These are phyloP conservation scores for Rhinichthys osculus DNA, from an alignment of 2,797 vertebrate genomes.

Conservation along the genomic window DNA sequence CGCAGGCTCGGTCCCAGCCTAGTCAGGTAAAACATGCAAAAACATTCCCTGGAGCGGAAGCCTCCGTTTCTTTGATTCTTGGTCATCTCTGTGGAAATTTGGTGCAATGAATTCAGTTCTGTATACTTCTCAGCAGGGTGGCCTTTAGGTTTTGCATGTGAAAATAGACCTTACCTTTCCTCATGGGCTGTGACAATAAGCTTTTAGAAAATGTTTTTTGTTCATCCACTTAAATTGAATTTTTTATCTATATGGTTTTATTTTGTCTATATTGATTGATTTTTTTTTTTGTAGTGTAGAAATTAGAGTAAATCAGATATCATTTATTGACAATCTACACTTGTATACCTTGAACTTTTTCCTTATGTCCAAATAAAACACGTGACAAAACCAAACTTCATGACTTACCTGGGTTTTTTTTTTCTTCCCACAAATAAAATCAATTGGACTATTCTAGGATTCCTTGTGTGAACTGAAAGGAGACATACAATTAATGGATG, in stretches of 20 bases:
- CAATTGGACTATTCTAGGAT: constrained; percentile 3
- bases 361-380: constrained; percentile 51
- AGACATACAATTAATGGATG: not conserved
- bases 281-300: constrained; percentile 64
- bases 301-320: constrained; percentile 60
- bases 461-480: not conserved
- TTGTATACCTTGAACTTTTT: constrained; percentile 67
- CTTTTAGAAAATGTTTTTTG: constrained; percentile 69
- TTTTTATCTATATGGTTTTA: constrained; percentile 69
- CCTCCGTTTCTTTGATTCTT: constrained; percentile 30
- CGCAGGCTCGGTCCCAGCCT: not conserved
- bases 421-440: fast-evolving
- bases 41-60: constrained; percentile 70
- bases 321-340: constrained; percentile 64
- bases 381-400: constrained; percentile 28
- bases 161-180: constrained; percentile 64
- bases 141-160: constrained; percentile 63
- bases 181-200: constrained; percentile 67
- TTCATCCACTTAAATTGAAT: constrained; percentile 72
- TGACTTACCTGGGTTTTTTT: not conserved
- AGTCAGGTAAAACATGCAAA: constrained; percentile 50
- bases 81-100: constrained; percentile 35
- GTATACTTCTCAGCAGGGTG: constrained; percentile 46
- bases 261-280: constrained; percentile 68
- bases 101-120: constrained; percentile 29